Evolutionary conservation across 2,888 invertebrate species (phyloP).

Genomic region (Digitonthophagus gazella): DNA sequence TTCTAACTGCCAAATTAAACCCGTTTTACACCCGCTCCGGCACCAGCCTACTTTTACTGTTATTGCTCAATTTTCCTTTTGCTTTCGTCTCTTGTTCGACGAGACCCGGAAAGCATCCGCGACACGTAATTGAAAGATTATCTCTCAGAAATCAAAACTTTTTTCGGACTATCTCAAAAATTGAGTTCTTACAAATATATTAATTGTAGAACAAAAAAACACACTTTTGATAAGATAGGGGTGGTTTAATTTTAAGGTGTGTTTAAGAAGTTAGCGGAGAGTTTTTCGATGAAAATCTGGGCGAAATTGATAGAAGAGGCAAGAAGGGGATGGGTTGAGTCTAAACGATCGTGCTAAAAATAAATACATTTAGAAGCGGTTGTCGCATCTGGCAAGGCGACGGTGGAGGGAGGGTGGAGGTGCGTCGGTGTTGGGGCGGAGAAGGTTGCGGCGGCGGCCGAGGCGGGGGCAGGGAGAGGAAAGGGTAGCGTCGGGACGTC

Average conservation of each 20-base stretch:
- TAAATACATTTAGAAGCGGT: conserved; percentile 43
- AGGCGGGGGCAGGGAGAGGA: conserved; percentile 39
- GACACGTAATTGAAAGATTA: too few species aligned
- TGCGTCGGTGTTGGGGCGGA: conserved; percentile 27
- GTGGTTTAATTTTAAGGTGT: too few species aligned
- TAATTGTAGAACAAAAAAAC: too few species aligned
- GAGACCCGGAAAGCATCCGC: too few species aligned
- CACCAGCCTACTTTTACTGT: conserved; percentile 4
- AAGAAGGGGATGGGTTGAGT: not conserved
- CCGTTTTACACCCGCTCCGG: conserved; percentile 9
- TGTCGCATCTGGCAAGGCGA: not conserved
- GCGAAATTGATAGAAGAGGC: not conserved
- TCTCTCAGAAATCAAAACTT: too few species aligned
- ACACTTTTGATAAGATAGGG: too few species aligned
- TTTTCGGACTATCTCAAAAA: too few species aligned
- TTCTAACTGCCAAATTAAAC: conserved; percentile 13
- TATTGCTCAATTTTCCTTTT: not conserved
- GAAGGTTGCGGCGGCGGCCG: conserved; percentile 32
- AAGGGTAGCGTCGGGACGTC: conserved; percentile 29
- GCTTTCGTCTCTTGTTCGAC: not conserved
- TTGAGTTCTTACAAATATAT: too few species aligned
- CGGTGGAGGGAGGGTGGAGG: not conserved
- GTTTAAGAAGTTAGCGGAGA: not conserved
- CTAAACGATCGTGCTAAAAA: conserved; percentile 41
- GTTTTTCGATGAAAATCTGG: not conserved